Conservation (phyloP, 2,113 vertebrate genomes). For the Chinchilla lanigera region DNA sequence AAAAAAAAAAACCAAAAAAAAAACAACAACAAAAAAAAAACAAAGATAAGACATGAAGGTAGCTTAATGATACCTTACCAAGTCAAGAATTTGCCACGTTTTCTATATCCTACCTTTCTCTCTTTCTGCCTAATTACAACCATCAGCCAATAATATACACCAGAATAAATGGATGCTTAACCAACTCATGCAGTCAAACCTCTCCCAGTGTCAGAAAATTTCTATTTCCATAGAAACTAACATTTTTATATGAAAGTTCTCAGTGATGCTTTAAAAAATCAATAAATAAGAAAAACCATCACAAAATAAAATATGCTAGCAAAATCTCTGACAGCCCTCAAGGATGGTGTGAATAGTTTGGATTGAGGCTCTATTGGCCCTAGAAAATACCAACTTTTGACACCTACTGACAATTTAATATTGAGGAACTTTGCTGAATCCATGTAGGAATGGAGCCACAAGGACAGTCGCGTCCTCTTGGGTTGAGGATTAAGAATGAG, state of each 20-base stretch:
- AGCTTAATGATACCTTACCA: background rate
- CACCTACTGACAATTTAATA: background rate
- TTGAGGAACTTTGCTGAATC: background rate
- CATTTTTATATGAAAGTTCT: slow-evolving; percentile 27
- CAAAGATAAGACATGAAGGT: background rate
- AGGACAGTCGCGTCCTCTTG: background rate
- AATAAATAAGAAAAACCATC: background rate
- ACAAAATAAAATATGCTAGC: background rate
- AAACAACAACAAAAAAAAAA: too few relatives aligned
- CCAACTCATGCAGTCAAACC: background rate
- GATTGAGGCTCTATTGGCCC: background rate
- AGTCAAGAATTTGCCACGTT: background rate
- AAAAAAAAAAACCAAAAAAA: too few relatives aligned
- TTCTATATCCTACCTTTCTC: background rate
- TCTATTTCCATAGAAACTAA: background rate
- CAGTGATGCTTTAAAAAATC: background rate
- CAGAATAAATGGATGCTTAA: background rate
- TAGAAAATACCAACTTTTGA: background rate
- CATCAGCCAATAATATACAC: background rate
- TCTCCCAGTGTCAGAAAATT: background rate
- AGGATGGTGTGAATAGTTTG: background rate
- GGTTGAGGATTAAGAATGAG: background rate
- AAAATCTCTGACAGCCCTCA: background rate
- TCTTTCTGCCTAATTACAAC: background rate
- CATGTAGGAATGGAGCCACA: background rate